Percentiles rank a stretch among this genome's conserved stretches.
These are phyloP conservation scores for Apotomis capreana DNA, from an alignment of 2,888 invertebrate species.

Conservation along the genomic window DNA sequence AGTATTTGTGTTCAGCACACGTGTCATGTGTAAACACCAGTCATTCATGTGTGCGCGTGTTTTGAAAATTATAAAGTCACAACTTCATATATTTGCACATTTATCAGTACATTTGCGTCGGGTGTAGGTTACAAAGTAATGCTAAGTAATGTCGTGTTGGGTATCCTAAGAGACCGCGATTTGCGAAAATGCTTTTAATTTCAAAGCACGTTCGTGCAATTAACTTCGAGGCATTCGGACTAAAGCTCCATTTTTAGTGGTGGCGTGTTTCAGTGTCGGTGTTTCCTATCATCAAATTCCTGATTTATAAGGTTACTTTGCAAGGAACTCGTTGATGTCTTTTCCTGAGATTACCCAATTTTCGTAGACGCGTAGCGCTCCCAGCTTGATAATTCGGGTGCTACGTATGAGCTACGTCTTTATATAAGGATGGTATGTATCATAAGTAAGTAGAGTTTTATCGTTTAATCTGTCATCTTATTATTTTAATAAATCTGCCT, in stretches of 20 bases:
- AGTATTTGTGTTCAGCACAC: slow-evolving; percentile 4
- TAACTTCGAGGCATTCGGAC: slow-evolving; percentile 28
- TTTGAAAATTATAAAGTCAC: background rate
- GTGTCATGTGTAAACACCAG: background rate
- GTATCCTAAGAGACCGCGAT: slow-evolving; percentile 9
- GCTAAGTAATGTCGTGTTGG: slow-evolving; percentile 14
- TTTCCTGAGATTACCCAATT: slow-evolving; percentile 16
- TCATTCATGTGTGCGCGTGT: background rate
- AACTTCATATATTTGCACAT: background rate
- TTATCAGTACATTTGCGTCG: slow-evolving; percentile 6
- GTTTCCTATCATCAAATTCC: slow-evolving; percentile 29
- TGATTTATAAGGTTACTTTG: slow-evolving; percentile 13
- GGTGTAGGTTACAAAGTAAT: slow-evolving; percentile 19
- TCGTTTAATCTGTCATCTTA: background rate
- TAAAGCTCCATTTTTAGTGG: slow-evolving; percentile 37
- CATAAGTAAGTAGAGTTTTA: background rate
- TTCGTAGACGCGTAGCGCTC: slow-evolving; percentile 23
- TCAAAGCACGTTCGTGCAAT: slow-evolving; percentile 38
- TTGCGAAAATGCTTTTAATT: slow-evolving; percentile 18
- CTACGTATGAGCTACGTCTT: slow-evolving; percentile 14
- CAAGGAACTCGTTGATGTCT: slow-evolving; percentile 33
- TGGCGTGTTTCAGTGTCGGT: slow-evolving; percentile 31
- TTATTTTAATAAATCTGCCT: background rate
- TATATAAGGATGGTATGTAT: background rate
- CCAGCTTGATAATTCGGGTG: background rate